Evolutionary conservation across 2,888 invertebrate genomes (phyloP).

Genomic region (Amaurobius ferox): DNA sequence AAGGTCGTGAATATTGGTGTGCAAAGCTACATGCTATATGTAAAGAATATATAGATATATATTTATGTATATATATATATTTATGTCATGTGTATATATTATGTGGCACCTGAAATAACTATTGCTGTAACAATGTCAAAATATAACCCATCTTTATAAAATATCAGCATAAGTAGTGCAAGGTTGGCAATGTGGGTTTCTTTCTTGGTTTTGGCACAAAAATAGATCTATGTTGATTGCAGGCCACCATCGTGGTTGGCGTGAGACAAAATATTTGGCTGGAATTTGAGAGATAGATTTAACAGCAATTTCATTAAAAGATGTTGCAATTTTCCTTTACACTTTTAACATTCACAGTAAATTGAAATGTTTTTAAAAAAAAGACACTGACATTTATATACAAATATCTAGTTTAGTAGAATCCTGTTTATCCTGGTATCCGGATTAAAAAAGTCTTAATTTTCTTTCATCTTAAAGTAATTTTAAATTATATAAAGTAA

Average conservation of each 20-base stretch:
- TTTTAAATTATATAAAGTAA: too few relatives aligned
- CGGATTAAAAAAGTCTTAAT: too few relatives aligned
- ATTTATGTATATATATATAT: slow-evolving; percentile 33
- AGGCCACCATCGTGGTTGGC: not conserved
- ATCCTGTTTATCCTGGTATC: too few relatives aligned
- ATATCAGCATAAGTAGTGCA: slow-evolving; percentile 48
- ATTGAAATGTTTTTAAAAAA: too few relatives aligned
- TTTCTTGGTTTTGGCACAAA: slow-evolving; percentile 62
- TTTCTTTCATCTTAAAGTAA: too few relatives aligned
- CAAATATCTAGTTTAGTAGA: too few relatives aligned
- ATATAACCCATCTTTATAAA: slow-evolving; percentile 51
- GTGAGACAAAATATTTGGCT: too few relatives aligned
- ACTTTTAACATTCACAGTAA: too few relatives aligned
- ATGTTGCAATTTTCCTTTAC: too few relatives aligned
- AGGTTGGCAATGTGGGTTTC: slow-evolving; percentile 41
- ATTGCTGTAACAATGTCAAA: slow-evolving; percentile 61
- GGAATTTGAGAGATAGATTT: too few relatives aligned
- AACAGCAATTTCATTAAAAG: too few relatives aligned
- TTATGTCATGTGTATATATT: slow-evolving; percentile 33
- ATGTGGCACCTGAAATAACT: slow-evolving; percentile 54
- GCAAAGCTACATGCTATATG: slow-evolving; percentile 47
- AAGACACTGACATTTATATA: too few relatives aligned
- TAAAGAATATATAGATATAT: slow-evolving; percentile 30
- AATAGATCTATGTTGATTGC: slow-evolving; percentile 33
- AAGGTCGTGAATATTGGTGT: slow-evolving; percentile 19